These are phyloP conservation scores for Diadromus collaris DNA, from an alignment of 2,888 invertebrate genomes.

Conservation along the genomic window DNA sequence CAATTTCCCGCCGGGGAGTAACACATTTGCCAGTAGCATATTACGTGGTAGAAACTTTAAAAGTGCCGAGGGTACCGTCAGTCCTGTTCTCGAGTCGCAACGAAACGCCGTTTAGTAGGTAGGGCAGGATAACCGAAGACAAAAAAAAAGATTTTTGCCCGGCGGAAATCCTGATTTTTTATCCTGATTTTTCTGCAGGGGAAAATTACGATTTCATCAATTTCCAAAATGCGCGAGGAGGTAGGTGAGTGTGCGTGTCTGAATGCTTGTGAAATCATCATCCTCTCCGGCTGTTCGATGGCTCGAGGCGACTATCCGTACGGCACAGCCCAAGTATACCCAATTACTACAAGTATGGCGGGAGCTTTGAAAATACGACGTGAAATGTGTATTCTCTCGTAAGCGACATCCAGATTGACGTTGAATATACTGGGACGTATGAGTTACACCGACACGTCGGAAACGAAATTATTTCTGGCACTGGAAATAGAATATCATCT, in stretches of 20 bases:
- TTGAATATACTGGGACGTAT: constrained; percentile 33
- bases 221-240: constrained; percentile 25
- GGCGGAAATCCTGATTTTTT: constrained; percentile 24
- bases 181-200: too few relatives aligned
- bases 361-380: constrained; percentile 24
- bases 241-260: neutral
- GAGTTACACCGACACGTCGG: constrained; percentile 23
- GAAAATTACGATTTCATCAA: constrained; percentile 58
- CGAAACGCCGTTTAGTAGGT: neutral
- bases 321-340: neutral
- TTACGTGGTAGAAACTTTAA: neutral
- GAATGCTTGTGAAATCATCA: constrained; percentile 24
- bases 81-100: neutral
- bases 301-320: constrained; percentile 4
- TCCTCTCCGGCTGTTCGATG: constrained; percentile 33
- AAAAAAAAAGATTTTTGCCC: constrained; percentile 31
- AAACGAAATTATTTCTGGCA: constrained; percentile 51
- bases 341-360: too few relatives aligned
- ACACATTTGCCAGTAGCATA: neutral
- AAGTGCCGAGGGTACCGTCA: neutral
- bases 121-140: constrained; percentile 28
- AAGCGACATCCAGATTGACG: constrained; percentile 46
- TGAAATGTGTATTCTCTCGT: constrained; percentile 43
- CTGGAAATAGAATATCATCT: constrained; percentile 13
- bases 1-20: neutral